Evolutionary conservation across 2,888 invertebrate species (phyloP), one percentile per base, ranked within the genome.

Genomic region (Drosophila antonietae): DNA sequence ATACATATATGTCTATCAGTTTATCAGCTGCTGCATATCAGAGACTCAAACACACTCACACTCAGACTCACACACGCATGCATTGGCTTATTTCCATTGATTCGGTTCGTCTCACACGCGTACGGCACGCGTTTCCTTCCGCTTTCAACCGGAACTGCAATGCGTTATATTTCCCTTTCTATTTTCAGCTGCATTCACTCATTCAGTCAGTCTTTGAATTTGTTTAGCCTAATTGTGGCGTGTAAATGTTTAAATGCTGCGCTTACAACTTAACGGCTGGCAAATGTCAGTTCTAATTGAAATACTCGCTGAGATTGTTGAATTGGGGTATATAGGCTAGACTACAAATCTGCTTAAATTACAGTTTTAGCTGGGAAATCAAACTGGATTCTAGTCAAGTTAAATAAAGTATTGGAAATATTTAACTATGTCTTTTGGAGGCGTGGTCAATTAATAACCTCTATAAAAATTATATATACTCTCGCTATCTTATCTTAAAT

Each of bases 121-220:
- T 46, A 56, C 57, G 80, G 69, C 81, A 81, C 81, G 82, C 82
- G 82, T 68, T 81, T 81, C 73, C 79, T 81, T 81, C 78, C 79
- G 75, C 73, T 60, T 8, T 64, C 60, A 52, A 79, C 68, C 80
- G 80, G 80, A 81, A 81, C 81, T 73, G 70, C 41, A 59, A 66
- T 73, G 73, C 66, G 43, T 66, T 53, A 35, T 56, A 35, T 68
- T 60, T 61, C 62, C 62, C 46, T 59, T 64, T 64, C 63, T 44
- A 52, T 39, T 46, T 72, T 77, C 77, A 64, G 64, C 73, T 75
- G 58, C 63, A 39, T 58, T 73, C 64, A 53, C 56, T 59, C 57
- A 68, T 12, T 55, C 53, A 61, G 8, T 10, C n/a, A 10, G 37
- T 41, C 41, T 55, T 20, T 31, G 49, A 62, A 75, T 78, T 76